Percentiles rank a stretch among this genome's conserved stretches.
Evolutionary conservation across 1,140 invertebrate species (phyloP).

Genomic region (Atopsyche davidsoni): DNA sequence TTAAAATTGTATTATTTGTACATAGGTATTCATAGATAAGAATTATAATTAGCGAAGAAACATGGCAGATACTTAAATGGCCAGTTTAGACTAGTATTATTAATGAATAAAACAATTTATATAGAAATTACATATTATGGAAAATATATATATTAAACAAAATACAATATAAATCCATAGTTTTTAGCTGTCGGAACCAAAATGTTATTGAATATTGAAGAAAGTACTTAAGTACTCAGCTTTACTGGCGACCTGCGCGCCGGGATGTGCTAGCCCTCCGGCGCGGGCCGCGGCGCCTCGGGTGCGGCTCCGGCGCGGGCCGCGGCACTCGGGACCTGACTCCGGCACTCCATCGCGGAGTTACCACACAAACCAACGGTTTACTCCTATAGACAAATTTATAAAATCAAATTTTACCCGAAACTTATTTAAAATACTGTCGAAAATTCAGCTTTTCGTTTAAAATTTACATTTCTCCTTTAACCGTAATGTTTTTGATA

Average conservation of each 20-base stretch:
- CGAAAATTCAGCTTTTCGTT: neutral
- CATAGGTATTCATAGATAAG: slow-evolving; percentile 48
- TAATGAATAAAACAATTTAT: slow-evolving; percentile 45
- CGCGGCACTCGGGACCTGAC: neutral
- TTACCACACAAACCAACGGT: neutral
- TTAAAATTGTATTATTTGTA: slow-evolving; percentile 53
- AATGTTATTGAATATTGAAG: slow-evolving; percentile 30
- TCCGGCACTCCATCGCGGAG: neutral
- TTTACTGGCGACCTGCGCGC: slow-evolving; percentile 20
- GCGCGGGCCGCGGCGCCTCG: neutral
- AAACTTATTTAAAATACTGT: neutral
- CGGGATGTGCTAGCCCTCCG: slow-evolving; percentile 24
- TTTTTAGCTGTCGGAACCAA: slow-evolving; percentile 31
- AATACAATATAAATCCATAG: slow-evolving; percentile 31
- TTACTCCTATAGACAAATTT: slow-evolving; percentile 10
- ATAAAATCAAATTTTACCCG: slow-evolving; percentile 1
- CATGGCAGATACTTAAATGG: slow-evolving; percentile 53
- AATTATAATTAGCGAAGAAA: slow-evolving; percentile 50
- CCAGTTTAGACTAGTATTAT: slow-evolving; percentile 54
- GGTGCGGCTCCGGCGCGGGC: too few species aligned
- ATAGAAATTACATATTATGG: slow-evolving; percentile 52
- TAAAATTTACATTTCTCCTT: slow-evolving; percentile 13
- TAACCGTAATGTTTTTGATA: slow-evolving; percentile 29
- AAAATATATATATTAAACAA: slow-evolving; percentile 31
- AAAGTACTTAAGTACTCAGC: slow-evolving; percentile 27